Percentiles rank a stretch among this genome's conserved stretches.
Conservation (phyloP, 1,140 invertebrate genomes). For the Drosophila pachea region DNA sequence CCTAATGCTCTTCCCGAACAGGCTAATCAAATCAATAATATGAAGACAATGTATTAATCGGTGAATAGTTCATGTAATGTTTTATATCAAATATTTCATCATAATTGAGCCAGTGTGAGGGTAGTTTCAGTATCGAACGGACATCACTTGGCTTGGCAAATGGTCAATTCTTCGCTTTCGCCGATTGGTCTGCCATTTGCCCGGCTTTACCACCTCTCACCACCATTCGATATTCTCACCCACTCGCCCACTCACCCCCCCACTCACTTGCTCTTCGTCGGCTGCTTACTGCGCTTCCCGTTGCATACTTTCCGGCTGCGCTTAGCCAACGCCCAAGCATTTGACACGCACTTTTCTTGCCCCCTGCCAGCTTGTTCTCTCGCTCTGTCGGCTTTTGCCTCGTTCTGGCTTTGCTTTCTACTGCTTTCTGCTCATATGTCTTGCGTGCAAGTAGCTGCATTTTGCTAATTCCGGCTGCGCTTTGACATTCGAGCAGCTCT, state of each 20-base stretch:
- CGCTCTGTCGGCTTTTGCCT: slow-evolving; percentile 4
- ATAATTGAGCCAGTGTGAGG: not conserved
- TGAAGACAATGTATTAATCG: too few relatives aligned
- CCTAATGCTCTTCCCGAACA: not conserved
- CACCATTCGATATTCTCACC: too few relatives aligned
- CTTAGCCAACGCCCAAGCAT: slow-evolving; percentile 59
- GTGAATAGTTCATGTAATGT: too few relatives aligned
- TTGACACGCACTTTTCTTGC: slow-evolving; percentile 37
- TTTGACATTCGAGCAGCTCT: slow-evolving; percentile 58
- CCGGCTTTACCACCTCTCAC: too few relatives aligned
- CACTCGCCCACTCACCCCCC: too few relatives aligned
- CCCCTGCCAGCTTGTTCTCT: slow-evolving; percentile 7
- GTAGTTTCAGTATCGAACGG: not conserved
- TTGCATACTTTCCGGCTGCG: slow-evolving; percentile 62
- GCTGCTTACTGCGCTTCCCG: not conserved
- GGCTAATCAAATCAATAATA: too few relatives aligned
- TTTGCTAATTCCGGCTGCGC: slow-evolving; percentile 66
- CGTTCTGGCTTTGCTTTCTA: not conserved
- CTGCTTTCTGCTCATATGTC: slow-evolving; percentile 10
- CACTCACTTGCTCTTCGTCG: too few relatives aligned
- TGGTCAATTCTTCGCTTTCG: slow-evolving; percentile 40
- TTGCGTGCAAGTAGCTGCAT: slow-evolving; percentile 70
- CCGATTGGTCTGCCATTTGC: not conserved
- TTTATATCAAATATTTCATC: not conserved
- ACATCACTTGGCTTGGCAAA: slow-evolving; percentile 63